A percentile compares a stretch with the other conserved stretches of the same genome.
Conservation (phyloP, 2,113 vertebrate species). For the Axis porcinus region DNA sequence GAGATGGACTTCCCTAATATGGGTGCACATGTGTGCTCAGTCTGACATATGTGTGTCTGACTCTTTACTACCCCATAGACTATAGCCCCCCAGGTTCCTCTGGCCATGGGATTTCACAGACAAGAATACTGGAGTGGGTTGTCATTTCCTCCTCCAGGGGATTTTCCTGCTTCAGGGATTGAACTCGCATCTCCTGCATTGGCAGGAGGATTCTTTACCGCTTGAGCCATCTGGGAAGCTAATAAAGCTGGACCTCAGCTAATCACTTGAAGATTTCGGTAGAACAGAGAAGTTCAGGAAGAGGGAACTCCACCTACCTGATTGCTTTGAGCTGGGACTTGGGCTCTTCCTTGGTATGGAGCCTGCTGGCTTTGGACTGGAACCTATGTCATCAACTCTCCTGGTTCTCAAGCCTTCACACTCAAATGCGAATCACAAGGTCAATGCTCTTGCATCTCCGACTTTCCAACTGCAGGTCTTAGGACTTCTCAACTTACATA, state of each 20-base stretch:
- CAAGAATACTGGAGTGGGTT: background rate
- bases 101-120: background rate
- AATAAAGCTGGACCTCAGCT: background rate
- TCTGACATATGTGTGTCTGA: background rate
- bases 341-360: background rate
- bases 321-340: background rate
- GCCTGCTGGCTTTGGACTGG: background rate
- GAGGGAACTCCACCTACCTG: too few species aligned
- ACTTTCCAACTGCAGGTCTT: background rate
- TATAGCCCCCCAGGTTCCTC: background rate
- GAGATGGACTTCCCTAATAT: background rate
- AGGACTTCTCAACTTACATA: background rate
- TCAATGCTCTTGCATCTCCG: background rate
- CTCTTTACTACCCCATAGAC: background rate
- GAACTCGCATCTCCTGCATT: rapidly evolving
- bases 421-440: too few species aligned
- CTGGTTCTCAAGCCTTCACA: background rate
- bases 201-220: rapidly evolving
- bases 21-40: background rate
- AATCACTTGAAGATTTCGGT: background rate
- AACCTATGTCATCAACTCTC: background rate
- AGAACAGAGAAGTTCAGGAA: background rate
- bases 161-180: background rate
- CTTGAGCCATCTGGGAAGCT: background rate
- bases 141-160: background rate